Evolutionary conservation across 2,113 vertebrate species (phyloP).

Genomic region (Apus apus): DNA sequence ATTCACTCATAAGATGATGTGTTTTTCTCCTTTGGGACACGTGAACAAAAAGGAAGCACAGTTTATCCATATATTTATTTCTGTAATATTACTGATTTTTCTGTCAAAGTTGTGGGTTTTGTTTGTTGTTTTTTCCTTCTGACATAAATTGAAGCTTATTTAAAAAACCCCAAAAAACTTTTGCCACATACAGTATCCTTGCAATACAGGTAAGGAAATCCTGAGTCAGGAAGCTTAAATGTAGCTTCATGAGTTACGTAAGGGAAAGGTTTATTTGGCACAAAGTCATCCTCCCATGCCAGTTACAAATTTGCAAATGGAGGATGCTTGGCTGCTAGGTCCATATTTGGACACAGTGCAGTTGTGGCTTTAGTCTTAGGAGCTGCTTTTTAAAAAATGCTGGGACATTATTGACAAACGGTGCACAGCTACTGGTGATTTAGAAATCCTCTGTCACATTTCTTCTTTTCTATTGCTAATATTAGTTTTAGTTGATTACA

Average conservation of each 20-base stretch:
- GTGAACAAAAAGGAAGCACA: background rate
- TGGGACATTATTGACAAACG: background rate
- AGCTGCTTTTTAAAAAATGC: background rate
- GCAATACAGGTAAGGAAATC: background rate
- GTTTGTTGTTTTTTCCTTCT: background rate
- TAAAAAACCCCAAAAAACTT: background rate
- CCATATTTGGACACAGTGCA: background rate
- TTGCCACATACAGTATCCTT: background rate
- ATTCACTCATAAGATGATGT: background rate
- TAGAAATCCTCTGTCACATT: background rate
- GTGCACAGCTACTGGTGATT: background rate
- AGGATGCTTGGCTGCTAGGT: background rate
- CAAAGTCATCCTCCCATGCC: background rate
- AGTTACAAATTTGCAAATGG: background rate
- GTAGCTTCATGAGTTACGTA: background rate
- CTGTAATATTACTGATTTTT: background rate
- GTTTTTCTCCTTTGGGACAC: background rate
- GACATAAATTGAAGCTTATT: background rate
- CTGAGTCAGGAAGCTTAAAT: background rate
- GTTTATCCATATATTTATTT: background rate
- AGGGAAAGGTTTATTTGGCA: background rate
- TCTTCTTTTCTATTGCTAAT: background rate
- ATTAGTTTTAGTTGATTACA: background rate
- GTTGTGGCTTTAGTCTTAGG: background rate
- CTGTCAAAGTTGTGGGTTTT: background rate